Base-by-base conservation (phyloP, 1,140 invertebrate genomes). In the Zaprionus capensis region DNA sequence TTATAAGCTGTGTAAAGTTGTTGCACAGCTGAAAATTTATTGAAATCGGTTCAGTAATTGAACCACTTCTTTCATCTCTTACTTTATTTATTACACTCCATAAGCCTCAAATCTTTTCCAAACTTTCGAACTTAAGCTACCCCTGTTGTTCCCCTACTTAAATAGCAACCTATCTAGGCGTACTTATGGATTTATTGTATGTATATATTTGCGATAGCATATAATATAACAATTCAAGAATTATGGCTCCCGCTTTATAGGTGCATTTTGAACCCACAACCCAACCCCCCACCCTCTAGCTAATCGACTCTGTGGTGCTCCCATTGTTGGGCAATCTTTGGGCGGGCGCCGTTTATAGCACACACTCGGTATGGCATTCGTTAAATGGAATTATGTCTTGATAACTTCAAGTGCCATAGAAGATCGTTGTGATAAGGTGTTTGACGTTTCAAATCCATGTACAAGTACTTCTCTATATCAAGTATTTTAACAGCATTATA, bases 331-430 rank as follows among this genome's bases (percentile, higher is more conserved):
- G n/a, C 41, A 26, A 34, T 67, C 11, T 55, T 14, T 34, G 65
- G 55, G 55, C 66, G 56, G 62, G 61, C 28, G 78, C 17, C 49
- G 38, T 44, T 76, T 83, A 76, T 80, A 69, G 28, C 66, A 17
- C 49, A 67, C 38, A 28, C 61, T 49, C 46, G 67, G 67, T 78
- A 78, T 74, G 77, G 53, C 78, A 81, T 81, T 58, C 65, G 70
- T 71, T 81, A 78, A 85, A 57, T 76, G 82, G 64, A 65, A 78
- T 81, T 71, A 71, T 76, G 78, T 55, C 44, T 49, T 67, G 81
- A 84, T 85, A 84, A 81, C 69, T 55, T 64, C 63, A 62, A 87
- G 67, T 87, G 63, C 34, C 26, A 56, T 58, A 87, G 66, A 80
- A 87, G 66, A 80, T 80, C 38, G 31, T 64, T 66, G 63, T 66